Evolutionary conservation across 2,888 invertebrate species (phyloP).

Genomic region (Hyppa rectilinea): DNA sequence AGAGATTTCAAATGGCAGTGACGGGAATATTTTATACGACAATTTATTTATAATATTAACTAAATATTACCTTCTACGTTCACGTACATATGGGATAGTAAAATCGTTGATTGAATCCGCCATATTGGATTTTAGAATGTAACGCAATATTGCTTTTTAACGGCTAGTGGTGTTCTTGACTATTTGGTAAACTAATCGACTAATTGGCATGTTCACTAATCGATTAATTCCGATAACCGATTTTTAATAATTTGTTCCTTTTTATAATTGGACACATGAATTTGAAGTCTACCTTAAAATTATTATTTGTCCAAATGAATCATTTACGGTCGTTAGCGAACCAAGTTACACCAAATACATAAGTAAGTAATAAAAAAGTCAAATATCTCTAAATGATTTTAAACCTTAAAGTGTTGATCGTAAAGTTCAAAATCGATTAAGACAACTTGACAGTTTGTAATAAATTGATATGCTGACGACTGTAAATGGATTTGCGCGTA

Average conservation of each 20-base stretch:
- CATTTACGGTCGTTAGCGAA: too few relatives aligned
- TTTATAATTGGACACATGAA: neutral
- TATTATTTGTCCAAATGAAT: conserved; percentile 5
- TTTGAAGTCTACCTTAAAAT: neutral
- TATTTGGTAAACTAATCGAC: conserved; percentile 25
- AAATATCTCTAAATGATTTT: too few relatives aligned
- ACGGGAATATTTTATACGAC: conserved; percentile 46
- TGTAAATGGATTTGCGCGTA: too few relatives aligned
- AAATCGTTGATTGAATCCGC: conserved; percentile 54
- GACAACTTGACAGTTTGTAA: too few relatives aligned
- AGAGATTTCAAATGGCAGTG: conserved; percentile 65
- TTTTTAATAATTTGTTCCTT: neutral
- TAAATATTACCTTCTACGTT: conserved; percentile 36
- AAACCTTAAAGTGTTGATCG: too few relatives aligned
- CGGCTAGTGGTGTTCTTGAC: conserved; percentile 19
- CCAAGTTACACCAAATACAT: too few relatives aligned
- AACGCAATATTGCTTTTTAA: conserved; percentile 26
- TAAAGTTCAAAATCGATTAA: too few relatives aligned
- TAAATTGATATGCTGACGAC: too few relatives aligned
- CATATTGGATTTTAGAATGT: conserved; percentile 39
- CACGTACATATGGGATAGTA: conserved; percentile 38
- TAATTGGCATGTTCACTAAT: neutral
- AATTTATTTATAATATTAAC: conserved; percentile 44
- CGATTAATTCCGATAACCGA: conserved; percentile 4
- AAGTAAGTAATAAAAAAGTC: too few relatives aligned